Evolutionary conservation across 2,797 vertebrate species (phyloP), one percentile per base, ranked within the genome.

Genomic region (Petrocephalus schoutedeni): DNA sequence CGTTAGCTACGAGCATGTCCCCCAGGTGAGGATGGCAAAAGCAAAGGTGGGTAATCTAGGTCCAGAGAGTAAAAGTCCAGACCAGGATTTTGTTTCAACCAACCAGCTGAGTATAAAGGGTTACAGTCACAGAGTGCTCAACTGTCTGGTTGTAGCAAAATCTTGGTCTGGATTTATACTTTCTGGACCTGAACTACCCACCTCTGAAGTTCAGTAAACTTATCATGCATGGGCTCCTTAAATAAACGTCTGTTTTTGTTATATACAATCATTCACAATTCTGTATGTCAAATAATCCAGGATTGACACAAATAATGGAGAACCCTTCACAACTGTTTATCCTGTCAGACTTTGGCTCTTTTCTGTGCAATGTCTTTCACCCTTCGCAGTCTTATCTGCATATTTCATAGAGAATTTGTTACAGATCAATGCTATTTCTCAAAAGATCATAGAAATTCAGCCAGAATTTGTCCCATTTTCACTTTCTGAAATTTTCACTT

Each of bases 241-340:
- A 85, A 85, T 85, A 85, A 85, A 56, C 51, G 49, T 57, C 85
- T 86, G 85, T 16, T 86, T n/a, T 86, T 58, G 67, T 23, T 61
- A 45, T 21, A 54, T 23, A 53, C n/a, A 54, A 54, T 84, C 21
- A 53, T 84, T 84, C 51, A 32, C 49, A 84, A 54, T 53, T 84
- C 51, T 54, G 10, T 53, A 54, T 84, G 82, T 23, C 51, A 49
- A 56, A 53, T 53, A 53, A 54, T 53, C 23, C n/a, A 14, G 12
- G 82, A 84, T 45, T 54, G 51, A 54, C 54, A 86, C 84, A 67
- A 87, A 36, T 59, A 41, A 86, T 59, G 56, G 54, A n/a, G 28
- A 86, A 59, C 85, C 85, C 54, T 58, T 86, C 32, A 58, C 6
- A 45, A 86, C 85, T 84, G 45, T 84, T 84, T 84, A 84, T 23